Evolutionary conservation across 2,797 vertebrate genomes (phyloP), one percentile per base, ranked within the genome.

Genomic region (Spatula clypeata): DNA sequence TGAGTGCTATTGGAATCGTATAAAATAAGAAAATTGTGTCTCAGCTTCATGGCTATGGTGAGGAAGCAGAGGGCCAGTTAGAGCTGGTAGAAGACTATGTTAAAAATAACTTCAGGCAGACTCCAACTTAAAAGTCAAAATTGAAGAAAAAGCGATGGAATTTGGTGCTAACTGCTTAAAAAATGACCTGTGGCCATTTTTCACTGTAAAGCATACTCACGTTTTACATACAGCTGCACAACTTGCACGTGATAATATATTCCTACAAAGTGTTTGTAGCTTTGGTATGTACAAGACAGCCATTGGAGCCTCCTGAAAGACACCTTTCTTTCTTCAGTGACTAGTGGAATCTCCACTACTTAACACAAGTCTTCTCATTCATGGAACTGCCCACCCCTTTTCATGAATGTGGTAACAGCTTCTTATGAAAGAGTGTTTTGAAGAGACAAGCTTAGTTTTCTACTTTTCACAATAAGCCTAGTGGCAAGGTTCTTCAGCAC

Each of bases 351-450:
- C 67, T 88, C 53, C 38, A 19, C 76, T 90, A 11, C 47, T 45
- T n/a, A 83, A 55, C 34, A n/a, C 62, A 15, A 79, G 34, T 83
- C 31, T 74, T 38, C 66, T 70, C 79, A 54, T 93, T 94, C 82
- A 32, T 20, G 53, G 36, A 66, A 47, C 66, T 1, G 3, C 66
- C 67, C 20, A 49, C 23, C 45, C 47, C 31, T 84, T 65, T 84
- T 45, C 1, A 0, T 71, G 70, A 49, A 71, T 77, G 36, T 31
- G 60, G 66, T 81, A 80, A 60, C 0, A 0, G 45, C 71, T 60
- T 86, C 24, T 82, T 85, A 82, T 57, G 76, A 83, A 94, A 79
- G 86, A 65, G 47, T 77, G 86, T 82, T 95, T 92, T 94, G 80
- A 90, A 90, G 44, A 20, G 40, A 27, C 64, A 79, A 85, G 55